Base-by-base conservation (phyloP, 53 echinoderm and acorn worm genomes). In the Holothuria leucospilota region DNA sequence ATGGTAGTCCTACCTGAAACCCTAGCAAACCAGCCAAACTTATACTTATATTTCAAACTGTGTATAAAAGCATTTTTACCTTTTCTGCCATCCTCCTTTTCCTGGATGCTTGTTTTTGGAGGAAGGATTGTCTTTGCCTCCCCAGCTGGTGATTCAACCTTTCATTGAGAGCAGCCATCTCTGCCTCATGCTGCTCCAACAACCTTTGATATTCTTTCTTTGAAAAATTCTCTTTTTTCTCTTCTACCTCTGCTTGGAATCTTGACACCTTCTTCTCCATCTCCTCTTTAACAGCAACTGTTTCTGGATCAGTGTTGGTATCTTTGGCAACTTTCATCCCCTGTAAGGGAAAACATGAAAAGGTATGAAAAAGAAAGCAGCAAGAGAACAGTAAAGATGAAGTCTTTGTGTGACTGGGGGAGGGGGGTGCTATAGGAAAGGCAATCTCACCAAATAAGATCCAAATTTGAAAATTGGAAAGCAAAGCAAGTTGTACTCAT, bases 191-290 rank as follows among this genome's bases (percentile, higher is more conserved):
- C 25, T 89, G 68, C 62, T 80, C 58, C 27, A 92, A 80, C 5
- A 89, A 85, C 5, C 86, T 84, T 26, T 89, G 49, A 64, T 92
- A 89, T 49, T 92, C 92, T 16, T 89, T 72, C 29, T 89, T 86
- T 14, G 88, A 89, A 52, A 89, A 77, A 30, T 86, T 65, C 41
- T 67, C 71, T 62, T 71, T 90, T 61, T 81, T 90, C 8, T 51
- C 61, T 77, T 85, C 88, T 15, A 92, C 85, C 69, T 92, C 92
- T 77, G 75, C 84, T 29, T 89, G 84, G 68, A 89, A 89, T 30
- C 51, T 59, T 52, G 84, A 74, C 25, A 62, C 26, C 53, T 89
- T 89, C 62, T 26, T 67, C 39, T 84, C 89, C 20, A 89, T 89
- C 46, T 89, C 89, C 18, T 67, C 34, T 30, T 65, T 64, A n/a